A percentile compares a stretch with the other conserved stretches of the same genome.
These are phyloP conservation scores for Orycteropus afer DNA, from an alignment of 2,113 vertebrate species.

Conservation along the genomic window DNA sequence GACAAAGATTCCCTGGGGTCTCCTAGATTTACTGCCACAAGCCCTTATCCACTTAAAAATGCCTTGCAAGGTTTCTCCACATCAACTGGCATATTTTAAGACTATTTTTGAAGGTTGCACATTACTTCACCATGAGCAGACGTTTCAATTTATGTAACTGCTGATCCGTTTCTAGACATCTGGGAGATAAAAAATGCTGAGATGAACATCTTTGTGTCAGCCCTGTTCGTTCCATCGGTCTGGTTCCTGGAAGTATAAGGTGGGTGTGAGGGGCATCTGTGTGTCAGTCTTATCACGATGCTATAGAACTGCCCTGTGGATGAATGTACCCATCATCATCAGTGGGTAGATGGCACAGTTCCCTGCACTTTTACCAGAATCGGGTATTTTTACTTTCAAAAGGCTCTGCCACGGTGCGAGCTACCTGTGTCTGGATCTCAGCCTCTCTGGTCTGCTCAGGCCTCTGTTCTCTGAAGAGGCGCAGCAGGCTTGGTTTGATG, in stretches of 20 bases:
- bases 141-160: too few species aligned
- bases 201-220: background rate
- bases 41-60: too few species aligned
- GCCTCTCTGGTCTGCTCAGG: background rate
- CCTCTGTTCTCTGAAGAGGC: background rate
- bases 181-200: rapidly evolving
- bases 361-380: background rate
- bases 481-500: background rate
- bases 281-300: too few species aligned
- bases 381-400: background rate
- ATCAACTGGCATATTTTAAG: too few species aligned
- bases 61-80: background rate
- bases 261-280: too few species aligned
- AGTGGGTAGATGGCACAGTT: too few species aligned
- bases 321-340: too few species aligned
- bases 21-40: background rate
- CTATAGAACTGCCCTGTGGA: background rate
- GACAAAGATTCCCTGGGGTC: background rate
- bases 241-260: too few species aligned
- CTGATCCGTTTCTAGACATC: rapidly evolving
- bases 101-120: background rate
- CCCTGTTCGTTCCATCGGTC: too few species aligned
- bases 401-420: too few species aligned
- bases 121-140: background rate
- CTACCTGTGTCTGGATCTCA: rapidly evolving